phyloP scores from a whole-genome alignment of 2,888 invertebrate genomes.

The Folsomia candida region DNA sequence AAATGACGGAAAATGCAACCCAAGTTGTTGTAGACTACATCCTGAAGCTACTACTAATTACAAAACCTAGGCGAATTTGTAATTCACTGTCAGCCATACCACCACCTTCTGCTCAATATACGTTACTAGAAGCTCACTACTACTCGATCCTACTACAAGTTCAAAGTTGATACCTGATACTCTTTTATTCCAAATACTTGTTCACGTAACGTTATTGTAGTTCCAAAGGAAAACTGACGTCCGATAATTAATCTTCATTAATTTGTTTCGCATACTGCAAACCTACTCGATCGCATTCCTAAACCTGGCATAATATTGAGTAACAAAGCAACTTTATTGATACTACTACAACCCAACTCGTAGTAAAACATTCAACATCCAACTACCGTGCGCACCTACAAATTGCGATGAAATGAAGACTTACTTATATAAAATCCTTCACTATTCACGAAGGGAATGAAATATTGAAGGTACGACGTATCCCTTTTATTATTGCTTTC shows the following conservation, averaged over 20 bases:
- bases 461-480: neutral
- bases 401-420: neutral
- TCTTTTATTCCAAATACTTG: neutral
- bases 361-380: no score
- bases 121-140: no score
- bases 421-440: no score
- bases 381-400: neutral
- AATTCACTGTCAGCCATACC: neutral
- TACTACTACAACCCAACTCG: no score
- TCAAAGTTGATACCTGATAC: neutral
- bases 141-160: neutral
- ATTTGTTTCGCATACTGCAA: constrained; percentile 8
- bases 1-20: neutral
- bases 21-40: neutral
- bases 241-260: constrained; percentile 43
- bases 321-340: no score
- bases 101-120: neutral
- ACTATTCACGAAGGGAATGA: no score
- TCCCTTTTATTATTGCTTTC: neutral
- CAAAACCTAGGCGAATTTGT: neutral
- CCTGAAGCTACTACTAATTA: neutral
- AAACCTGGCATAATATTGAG: neutral
- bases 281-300: neutral
- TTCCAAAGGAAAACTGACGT: constrained; percentile 29
- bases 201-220: neutral